Evolutionary conservation across 2,888 invertebrate species (phyloP).

Genomic region (Barypeithes pellucidus): DNA sequence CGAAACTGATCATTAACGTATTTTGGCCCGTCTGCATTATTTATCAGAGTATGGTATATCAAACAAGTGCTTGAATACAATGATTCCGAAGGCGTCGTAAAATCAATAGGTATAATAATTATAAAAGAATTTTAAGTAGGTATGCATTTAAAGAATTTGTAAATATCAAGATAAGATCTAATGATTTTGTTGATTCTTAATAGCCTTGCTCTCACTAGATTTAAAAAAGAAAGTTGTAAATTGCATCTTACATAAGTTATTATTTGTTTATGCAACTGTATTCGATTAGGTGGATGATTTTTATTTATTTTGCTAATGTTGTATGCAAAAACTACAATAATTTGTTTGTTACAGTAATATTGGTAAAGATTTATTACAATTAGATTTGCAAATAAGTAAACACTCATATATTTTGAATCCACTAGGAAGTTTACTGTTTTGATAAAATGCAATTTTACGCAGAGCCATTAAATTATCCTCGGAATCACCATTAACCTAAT

Average conservation of each 20-base stretch:
- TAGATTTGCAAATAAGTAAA: neutral
- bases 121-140: too few relatives aligned
- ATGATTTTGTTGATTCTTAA: neutral
- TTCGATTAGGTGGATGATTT: neutral
- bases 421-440: slow-evolving; percentile 27
- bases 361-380: neutral
- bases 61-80: too few relatives aligned
- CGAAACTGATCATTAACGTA: too few relatives aligned
- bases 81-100: too few relatives aligned
- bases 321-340: neutral
- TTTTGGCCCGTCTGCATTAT: too few relatives aligned
- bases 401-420: slow-evolving; percentile 10
- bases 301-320: slow-evolving; percentile 6
- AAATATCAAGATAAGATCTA: too few relatives aligned
- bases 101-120: too few relatives aligned
- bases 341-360: neutral
- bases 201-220: neutral
- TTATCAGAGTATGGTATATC: too few relatives aligned
- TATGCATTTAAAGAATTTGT: too few relatives aligned
- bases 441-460: slow-evolving; percentile 14
- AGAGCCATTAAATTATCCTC: neutral
- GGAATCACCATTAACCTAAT: slow-evolving; percentile 23
- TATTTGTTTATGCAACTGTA: slow-evolving; percentile 22
- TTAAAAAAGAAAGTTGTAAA: neutral
- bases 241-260: slow-evolving; percentile 5